phyloP scores from a whole-genome alignment of 2,113 vertebrate species.

The Varanus salvator region DNA sequence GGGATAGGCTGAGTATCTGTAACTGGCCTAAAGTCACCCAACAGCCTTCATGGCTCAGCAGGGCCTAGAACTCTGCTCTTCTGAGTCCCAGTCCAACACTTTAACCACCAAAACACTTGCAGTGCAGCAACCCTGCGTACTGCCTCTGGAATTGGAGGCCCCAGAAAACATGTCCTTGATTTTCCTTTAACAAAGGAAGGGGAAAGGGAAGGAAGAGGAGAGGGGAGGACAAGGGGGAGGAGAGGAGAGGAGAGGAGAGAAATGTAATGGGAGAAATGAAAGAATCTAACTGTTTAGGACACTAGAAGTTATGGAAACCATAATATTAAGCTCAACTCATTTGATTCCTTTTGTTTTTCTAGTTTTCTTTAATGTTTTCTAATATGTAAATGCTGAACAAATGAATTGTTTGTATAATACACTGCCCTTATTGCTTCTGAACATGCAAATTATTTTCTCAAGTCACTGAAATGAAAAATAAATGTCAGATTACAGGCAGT shows the following conservation, averaged over 20 bases:
- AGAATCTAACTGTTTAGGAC: background rate
- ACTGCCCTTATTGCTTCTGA: background rate
- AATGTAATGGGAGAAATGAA: background rate
- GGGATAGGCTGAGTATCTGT: too few species aligned
- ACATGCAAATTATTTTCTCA: background rate
- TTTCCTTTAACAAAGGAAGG: background rate
- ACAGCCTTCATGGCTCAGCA: too few species aligned
- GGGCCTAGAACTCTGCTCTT: too few species aligned
- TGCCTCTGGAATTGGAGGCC: background rate
- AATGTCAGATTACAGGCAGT: background rate
- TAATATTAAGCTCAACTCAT: background rate
- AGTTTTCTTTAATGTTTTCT: background rate
- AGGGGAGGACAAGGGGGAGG: too few species aligned
- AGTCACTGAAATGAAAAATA: conserved; percentile 7
- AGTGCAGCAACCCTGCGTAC: background rate
- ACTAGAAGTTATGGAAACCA: background rate
- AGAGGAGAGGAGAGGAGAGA: too few species aligned
- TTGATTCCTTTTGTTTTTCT: background rate
- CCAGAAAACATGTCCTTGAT: background rate
- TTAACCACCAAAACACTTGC: too few species aligned
- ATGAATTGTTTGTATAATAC: background rate
- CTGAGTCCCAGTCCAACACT: too few species aligned
- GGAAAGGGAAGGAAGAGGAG: too few species aligned
- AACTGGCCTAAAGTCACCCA: too few species aligned
- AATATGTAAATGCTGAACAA: background rate